A percentile compares a stretch with the other conserved stretches of the same genome.
phyloP scores from a whole-genome alignment of 1,140 invertebrate genomes.

The Drosophila willistoni region DNA sequence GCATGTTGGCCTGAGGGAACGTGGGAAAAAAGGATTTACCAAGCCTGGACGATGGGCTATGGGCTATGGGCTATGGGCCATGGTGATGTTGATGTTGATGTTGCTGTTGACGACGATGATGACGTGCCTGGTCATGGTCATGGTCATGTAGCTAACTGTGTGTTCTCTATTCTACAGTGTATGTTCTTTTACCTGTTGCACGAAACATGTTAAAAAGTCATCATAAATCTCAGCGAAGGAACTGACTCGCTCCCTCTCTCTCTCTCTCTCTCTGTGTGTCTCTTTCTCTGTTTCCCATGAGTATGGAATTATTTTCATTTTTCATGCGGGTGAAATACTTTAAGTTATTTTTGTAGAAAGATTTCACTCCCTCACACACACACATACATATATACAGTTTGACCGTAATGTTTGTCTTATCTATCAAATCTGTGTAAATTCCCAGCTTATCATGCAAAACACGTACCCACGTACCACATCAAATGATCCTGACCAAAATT shows the following conservation, averaged over 20 bases:
- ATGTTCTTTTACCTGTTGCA: conserved; percentile 69
- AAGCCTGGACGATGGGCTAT: conserved; percentile 30
- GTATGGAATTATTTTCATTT: conserved; percentile 61
- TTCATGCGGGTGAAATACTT: conserved; percentile 42
- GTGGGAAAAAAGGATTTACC: conserved; percentile 82
- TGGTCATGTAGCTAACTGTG: conserved; percentile 46
- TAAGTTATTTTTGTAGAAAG: not conserved
- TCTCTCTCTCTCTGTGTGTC: not conserved
- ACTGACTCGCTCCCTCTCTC: not conserved
- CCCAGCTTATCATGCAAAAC: conserved; percentile 81
- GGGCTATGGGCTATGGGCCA: not conserved
- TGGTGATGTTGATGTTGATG: not conserved
- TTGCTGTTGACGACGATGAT: conserved; percentile 23
- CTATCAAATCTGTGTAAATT: conserved; percentile 80
- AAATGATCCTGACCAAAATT: conserved; percentile 53
- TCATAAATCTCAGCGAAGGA: conserved; percentile 71
- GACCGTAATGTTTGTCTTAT: conserved; percentile 59
- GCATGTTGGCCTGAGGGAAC: conserved; percentile 55
- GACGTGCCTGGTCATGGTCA: conserved; percentile 64
- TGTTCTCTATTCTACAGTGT: conserved; percentile 22
- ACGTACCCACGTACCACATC: conserved; percentile 54
- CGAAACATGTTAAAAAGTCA: conserved; percentile 77
- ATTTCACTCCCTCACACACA: conserved; percentile 20
- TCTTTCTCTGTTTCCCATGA: conserved; percentile 6
- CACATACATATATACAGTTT: conserved; percentile 7